Conservation (phyloP, 1,140 invertebrate species). For the Onthophagus taurus region DNA sequence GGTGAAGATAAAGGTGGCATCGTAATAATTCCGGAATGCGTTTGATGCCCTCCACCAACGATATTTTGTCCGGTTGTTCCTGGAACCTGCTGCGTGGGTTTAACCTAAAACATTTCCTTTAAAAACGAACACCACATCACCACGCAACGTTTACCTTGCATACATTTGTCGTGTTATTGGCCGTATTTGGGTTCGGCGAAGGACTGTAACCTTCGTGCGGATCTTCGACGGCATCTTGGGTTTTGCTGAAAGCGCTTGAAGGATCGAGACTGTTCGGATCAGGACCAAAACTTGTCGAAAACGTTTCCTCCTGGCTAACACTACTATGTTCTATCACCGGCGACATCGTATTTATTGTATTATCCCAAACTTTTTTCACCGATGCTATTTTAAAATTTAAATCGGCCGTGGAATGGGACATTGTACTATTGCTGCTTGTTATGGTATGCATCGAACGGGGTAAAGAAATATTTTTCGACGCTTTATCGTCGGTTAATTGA, state of each 20-base stretch:
- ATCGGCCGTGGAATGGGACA: slow-evolving; percentile 64
- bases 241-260: slow-evolving; percentile 29
- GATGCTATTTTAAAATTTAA: slow-evolving; percentile 90
- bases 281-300: slow-evolving; percentile 43
- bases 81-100: slow-evolving; percentile 60
- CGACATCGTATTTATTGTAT: slow-evolving; percentile 44
- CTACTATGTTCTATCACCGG: slow-evolving; percentile 58
- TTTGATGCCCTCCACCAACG: slow-evolving; percentile 24
- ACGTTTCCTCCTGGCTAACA: slow-evolving; percentile 36
- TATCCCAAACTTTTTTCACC: slow-evolving; percentile 84
- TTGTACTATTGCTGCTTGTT: slow-evolving; percentile 44
- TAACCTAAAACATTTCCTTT: slow-evolving; percentile 51
- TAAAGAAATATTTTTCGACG: slow-evolving; percentile 44
- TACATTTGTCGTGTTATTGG: slow-evolving; percentile 49
- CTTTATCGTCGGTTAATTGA: slow-evolving; percentile 68
- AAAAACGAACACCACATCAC: too few relatives aligned
- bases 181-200: slow-evolving; percentile 36
- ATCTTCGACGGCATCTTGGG: slow-evolving; percentile 36
- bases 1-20: slow-evolving; percentile 51
- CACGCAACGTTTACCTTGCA: slow-evolving; percentile 58
- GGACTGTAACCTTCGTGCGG: slow-evolving; percentile 45
- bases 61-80: slow-evolving; percentile 38
- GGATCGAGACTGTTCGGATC: slow-evolving; percentile 30
- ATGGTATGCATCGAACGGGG: slow-evolving; percentile 49
- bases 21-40: slow-evolving; percentile 35